Conservation (phyloP, 2,888 invertebrate species). For the Shargacucullia verbasci region DNA sequence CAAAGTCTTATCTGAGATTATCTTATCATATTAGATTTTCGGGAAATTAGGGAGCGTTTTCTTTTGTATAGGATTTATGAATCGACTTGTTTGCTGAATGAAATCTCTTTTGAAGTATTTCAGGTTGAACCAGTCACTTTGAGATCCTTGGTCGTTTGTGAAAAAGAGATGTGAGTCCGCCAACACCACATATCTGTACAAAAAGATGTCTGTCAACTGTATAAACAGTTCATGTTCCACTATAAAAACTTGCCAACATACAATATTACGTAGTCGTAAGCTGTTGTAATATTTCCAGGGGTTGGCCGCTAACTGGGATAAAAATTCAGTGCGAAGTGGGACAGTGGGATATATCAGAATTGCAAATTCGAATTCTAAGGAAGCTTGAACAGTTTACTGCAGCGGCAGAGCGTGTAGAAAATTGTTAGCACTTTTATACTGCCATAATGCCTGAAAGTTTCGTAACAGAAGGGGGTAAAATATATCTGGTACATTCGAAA, state of each 20-base stretch:
- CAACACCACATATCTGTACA: background rate
- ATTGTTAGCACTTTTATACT: constrained; percentile 41
- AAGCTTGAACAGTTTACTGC: constrained; percentile 53
- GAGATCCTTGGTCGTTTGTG: background rate
- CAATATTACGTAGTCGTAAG: constrained; percentile 11
- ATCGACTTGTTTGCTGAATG: no score
- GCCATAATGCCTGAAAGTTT: constrained; percentile 25
- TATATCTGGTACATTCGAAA: constrained; percentile 7
- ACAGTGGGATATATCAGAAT: constrained; percentile 49
- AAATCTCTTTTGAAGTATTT: background rate
- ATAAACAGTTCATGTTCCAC: constrained; percentile 2
- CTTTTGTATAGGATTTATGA: background rate
- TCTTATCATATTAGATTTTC: constrained; percentile 19
- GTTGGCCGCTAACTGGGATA: constrained; percentile 38
- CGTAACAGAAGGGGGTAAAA: constrained; percentile 19
- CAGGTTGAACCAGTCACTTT: background rate
- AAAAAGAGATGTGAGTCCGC: no score
- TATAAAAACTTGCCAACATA: background rate
- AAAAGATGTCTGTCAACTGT: background rate
- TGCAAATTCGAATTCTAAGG: constrained; percentile 51
- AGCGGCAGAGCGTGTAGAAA: constrained; percentile 37
- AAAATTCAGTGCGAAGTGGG: constrained; percentile 50
- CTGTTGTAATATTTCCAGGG: constrained; percentile 43
- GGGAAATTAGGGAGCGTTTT: background rate
- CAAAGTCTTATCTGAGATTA: constrained; percentile 21